Conservation (phyloP, 2,888 invertebrate species). For the Nemurella pictetii region DNA sequence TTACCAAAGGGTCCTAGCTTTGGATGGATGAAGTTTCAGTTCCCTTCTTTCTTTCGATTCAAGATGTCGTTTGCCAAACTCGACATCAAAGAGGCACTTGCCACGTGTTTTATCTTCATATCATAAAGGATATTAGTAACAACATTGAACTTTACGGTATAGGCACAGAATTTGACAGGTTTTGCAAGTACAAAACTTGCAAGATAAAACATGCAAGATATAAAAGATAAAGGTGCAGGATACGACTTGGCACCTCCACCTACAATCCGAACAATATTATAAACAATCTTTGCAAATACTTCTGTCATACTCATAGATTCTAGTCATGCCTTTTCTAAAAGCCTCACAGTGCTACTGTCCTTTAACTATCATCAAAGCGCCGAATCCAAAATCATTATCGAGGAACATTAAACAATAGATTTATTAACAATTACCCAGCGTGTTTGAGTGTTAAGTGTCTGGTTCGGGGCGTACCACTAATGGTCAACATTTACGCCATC, state of each 20-base stretch:
- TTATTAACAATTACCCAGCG: not conserved
- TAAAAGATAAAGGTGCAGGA: too few relatives aligned
- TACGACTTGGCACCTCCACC: too few relatives aligned
- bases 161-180: too few relatives aligned
- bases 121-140: too few relatives aligned
- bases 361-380: not conserved
- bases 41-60: not conserved
- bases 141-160: too few relatives aligned
- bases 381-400: not conserved
- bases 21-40: not conserved
- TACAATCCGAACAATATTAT: too few relatives aligned
- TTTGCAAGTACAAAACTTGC: too few relatives aligned
- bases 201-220: too few relatives aligned
- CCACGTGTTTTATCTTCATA: too few relatives aligned
- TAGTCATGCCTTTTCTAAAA: not conserved
- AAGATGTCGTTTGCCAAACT: not conserved
- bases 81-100: not conserved
- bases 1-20: not conserved
- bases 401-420: constrained; percentile 14
- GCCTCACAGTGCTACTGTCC: too few relatives aligned
- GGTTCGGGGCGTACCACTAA: constrained; percentile 15
- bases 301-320: too few relatives aligned
- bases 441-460: constrained; percentile 1
- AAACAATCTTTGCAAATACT: too few relatives aligned
- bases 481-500: constrained; percentile 7